Base-by-base conservation (phyloP, 1,140 invertebrate genomes). In the Pogonomyrmex barbatus region DNA sequence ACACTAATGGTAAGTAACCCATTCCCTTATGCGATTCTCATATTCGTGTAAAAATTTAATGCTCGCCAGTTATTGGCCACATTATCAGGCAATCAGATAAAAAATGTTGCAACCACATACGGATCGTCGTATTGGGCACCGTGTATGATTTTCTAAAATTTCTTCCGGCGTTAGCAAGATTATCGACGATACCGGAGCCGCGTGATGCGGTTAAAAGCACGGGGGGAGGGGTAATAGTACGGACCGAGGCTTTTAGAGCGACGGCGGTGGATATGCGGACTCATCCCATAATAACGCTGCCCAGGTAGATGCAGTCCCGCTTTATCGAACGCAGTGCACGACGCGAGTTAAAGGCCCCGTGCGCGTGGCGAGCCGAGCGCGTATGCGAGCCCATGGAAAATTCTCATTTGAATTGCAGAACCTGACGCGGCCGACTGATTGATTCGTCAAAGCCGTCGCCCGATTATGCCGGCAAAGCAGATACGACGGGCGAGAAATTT, bases 361-460 rank as follows among this genome's bases (percentile, higher is more conserved):
- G 50, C 76, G 70, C 45, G 50, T 47, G 42, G 33, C 60, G 68
- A 58, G 42, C n/a, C 56, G 71, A 36, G 39, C 50, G 83, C n/a
- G 73, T 56, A 50, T 36, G 52, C 45, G 70, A 50, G 30, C 50
- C 50, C 75, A 30, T 68, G 77, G 89, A 90, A 90, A 90, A 83
- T 88, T 88, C 89, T 86, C 86, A 88, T 90, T 90, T 90, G 89
- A 90, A 90, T 90, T 88, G 83, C 89, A 88, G 89, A 90, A 79
- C 62, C 81, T 50, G 76, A 87, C 73, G 70, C 77, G 56, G 45
- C 63, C 83, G 71, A 54, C 71, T 86, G 86, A 90, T 90, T 88
- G 88, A 90, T 90, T 90, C 89, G 78, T 90, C 89, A 90, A 90
- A 90, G 87, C 82, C 68, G 82, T 73, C 81, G 71, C 45, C 30